Percentiles rank a stretch among this genome's conserved stretches.
Evolutionary conservation across 1,140 invertebrate species (phyloP).

Genomic region (Apis florea): DNA sequence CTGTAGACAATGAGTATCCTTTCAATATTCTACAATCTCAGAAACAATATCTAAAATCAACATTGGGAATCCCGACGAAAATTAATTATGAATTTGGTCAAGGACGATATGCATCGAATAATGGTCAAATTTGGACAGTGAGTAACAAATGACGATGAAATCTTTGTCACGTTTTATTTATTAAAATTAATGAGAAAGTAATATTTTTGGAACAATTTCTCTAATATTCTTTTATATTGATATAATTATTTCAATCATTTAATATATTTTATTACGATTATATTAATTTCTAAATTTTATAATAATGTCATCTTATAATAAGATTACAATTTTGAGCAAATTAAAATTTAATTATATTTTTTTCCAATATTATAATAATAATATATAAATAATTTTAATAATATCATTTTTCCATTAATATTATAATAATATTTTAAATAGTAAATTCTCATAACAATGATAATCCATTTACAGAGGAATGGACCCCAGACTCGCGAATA

Average conservation of each 20-base stretch:
- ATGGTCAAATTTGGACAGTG: constrained; percentile 66
- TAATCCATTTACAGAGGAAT: constrained; percentile 55
- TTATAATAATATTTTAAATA: not conserved
- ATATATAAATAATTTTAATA: too few species aligned
- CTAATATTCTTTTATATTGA: not conserved
- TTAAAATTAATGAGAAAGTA: not conserved
- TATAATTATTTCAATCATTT: not conserved
- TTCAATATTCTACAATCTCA: constrained; percentile 34
- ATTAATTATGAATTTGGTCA: constrained; percentile 61
- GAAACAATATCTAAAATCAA: constrained; percentile 49
- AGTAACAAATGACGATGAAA: constrained; percentile 38
- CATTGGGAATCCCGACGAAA: constrained; percentile 57
- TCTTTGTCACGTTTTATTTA: too few species aligned
- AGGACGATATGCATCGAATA: constrained; percentile 62
- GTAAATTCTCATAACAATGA: not conserved
- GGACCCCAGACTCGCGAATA: constrained; percentile 64
- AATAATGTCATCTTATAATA: too few species aligned
- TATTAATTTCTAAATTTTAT: too few species aligned
- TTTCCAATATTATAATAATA: not conserved
- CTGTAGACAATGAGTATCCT: constrained; percentile 71
- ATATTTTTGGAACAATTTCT: not conserved
- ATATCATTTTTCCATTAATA: too few species aligned
- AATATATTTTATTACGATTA: too few species aligned
- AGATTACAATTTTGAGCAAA: not conserved
- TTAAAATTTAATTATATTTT: not conserved